Evolutionary conservation across 2,888 invertebrate genomes (phyloP), one percentile per base, ranked within the genome.

Genomic region (Phyto melanocephala): DNA sequence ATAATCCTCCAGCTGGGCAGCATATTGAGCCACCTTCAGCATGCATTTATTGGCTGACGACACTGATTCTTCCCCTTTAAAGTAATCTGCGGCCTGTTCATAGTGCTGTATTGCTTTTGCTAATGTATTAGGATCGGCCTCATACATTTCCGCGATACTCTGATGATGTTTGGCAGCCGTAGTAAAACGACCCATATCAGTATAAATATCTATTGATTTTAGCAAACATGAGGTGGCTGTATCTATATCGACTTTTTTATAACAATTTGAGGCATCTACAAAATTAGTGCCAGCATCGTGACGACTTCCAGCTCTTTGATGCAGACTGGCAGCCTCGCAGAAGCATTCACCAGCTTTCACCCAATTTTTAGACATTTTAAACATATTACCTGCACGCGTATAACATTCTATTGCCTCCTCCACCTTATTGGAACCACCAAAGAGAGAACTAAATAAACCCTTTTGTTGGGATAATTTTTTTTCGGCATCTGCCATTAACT

Each of bases 341-440:
- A 99, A 99, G 10, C 99, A 97, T 88, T 96, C 95, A 0, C 99
- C 99, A 1, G 99, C 99, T 84, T 95, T 95, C 62, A 95, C 93
- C 99, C 99, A 99, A 89, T 98, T 98, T 92, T 99, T 99, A 13
- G 97, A 95, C 97, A 99, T 99, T 93, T 99, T 99, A 92, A 97
- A 99, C 90, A 97, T 94, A 92, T 99, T 99, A 4, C 97, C 99
- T 42, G 99, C 99, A 85, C 98, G 94, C 83, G 97, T 96, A 91
- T 98, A 99, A 92, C 98, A 96, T 92, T 99, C 99, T 80, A 98
- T 96, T 0, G 99, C 99, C 90, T 99, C 99, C 91, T 99, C 98
- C 2, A 97, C 94, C 91, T 97, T 97, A 22, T 95, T 95, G 8
- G 95, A 94, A 20, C 87, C 87, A 54, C 89, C 86, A 52, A 82